These are phyloP conservation scores for Caenorhabditis sulstoni DNA, from an alignment of 2,888 invertebrate genomes.

Conservation along the genomic window DNA sequence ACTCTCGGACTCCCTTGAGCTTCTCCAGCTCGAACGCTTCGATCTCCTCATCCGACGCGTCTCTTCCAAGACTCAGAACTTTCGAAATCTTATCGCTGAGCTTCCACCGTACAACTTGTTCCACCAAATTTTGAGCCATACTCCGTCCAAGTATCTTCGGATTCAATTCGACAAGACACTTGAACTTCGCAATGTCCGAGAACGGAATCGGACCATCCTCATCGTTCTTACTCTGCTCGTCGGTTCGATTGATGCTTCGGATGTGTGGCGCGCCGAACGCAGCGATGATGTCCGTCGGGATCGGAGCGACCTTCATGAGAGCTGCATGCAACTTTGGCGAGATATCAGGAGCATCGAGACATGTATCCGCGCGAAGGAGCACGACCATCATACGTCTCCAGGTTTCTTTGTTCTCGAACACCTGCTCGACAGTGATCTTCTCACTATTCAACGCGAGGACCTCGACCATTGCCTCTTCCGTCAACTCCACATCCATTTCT, in stretches of 20 bases:
- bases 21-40: conserved; percentile 35
- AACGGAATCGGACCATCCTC: conserved; percentile 10
- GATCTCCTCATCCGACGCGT: conserved; percentile 13
- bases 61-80: neutral
- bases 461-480: conserved; percentile 41
- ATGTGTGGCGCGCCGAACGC: conserved; percentile 38
- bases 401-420: conserved; percentile 34
- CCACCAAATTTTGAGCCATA: conserved; percentile 42
- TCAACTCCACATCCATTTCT: conserved; percentile 8
- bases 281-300: conserved; percentile 42
- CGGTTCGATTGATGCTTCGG: conserved; percentile 25
- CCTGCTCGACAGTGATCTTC: conserved; percentile 29
- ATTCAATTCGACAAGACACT: conserved; percentile 57
- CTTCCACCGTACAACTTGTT: conserved; percentile 29
- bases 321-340: conserved; percentile 18
- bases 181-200: conserved; percentile 42
- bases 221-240: conserved; percentile 2
- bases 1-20: conserved; percentile 31
- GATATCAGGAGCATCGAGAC: conserved; percentile 30
- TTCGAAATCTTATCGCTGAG: conserved; percentile 24
- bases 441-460: conserved; percentile 21
- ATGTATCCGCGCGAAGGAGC: conserved; percentile 29
- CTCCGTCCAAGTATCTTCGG: conserved; percentile 50
- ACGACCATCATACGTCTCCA: conserved; percentile 48
- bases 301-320: conserved; percentile 17